These are phyloP conservation scores for Chloromyia formosa DNA, from an alignment of 2,888 invertebrate species.

Conservation along the genomic window DNA sequence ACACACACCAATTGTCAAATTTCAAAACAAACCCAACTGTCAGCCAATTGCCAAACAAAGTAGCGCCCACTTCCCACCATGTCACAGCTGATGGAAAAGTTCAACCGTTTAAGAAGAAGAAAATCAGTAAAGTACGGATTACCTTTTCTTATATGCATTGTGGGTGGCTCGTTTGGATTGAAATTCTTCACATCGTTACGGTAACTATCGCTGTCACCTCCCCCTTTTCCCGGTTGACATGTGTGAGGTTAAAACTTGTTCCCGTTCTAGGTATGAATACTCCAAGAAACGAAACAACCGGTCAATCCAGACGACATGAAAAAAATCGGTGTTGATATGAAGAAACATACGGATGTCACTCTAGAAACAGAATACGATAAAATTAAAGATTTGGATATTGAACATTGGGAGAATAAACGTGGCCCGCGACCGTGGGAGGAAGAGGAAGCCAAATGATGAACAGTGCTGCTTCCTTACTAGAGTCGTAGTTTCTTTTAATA, in stretches of 20 bases:
- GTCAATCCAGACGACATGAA: slow-evolving; percentile 73
- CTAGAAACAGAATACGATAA: slow-evolving; percentile 80
- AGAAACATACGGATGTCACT: slow-evolving; percentile 73
- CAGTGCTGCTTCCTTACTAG: too few relatives aligned
- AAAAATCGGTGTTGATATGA: slow-evolving; percentile 73
- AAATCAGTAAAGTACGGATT: slow-evolving; percentile 70
- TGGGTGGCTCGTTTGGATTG: slow-evolving; percentile 82
- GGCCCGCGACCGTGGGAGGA: slow-evolving; percentile 89
- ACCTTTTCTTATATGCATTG: slow-evolving; percentile 76
- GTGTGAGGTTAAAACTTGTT: slow-evolving; percentile 40
- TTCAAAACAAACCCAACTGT: too few relatives aligned
- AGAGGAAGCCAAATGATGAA: slow-evolving; percentile 19
- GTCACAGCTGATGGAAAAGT: slow-evolving; percentile 27
- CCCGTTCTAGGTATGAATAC: slow-evolving; percentile 67
- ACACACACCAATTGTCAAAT: too few relatives aligned
- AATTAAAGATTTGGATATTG: slow-evolving; percentile 76
- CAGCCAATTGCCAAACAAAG: too few relatives aligned
- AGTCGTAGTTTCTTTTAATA: too few relatives aligned
- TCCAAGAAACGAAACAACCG: slow-evolving; percentile 67
- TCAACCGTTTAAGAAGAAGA: slow-evolving; percentile 45
- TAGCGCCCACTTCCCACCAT: too few relatives aligned
- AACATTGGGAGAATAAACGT: slow-evolving; percentile 85
- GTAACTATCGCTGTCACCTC: slow-evolving; percentile 61
- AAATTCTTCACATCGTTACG: slow-evolving; percentile 78
- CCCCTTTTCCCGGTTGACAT: slow-evolving; percentile 38